Percentiles rank a stretch among this genome's conserved stretches.
Evolutionary conservation across 1,140 invertebrate species (phyloP).

Genomic region (Lysiphlebus fabarum): DNA sequence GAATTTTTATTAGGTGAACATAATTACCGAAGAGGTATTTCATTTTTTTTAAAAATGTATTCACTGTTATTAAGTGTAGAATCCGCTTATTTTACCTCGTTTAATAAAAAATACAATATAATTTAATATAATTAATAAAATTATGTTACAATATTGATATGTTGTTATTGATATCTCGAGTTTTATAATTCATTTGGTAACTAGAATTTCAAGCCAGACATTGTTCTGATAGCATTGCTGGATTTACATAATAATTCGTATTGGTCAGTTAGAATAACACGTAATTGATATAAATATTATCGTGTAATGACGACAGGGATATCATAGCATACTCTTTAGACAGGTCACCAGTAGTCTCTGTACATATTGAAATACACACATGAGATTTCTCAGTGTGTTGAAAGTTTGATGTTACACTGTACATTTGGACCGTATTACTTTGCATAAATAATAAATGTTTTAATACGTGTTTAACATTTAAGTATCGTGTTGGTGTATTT

Average conservation of each 20-base stretch:
- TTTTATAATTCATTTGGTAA: too few relatives aligned
- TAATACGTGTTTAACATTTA: constrained; percentile 28
- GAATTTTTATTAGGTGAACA: too few relatives aligned
- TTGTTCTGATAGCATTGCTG: background rate
- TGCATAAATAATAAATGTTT: constrained; percentile 32
- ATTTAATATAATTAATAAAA: too few relatives aligned
- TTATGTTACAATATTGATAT: too few relatives aligned
- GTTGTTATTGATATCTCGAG: too few relatives aligned
- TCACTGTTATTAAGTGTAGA: too few relatives aligned
- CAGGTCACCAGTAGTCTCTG: constrained; percentile 3
- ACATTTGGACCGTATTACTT: constrained; percentile 28
- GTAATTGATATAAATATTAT: constrained; percentile 34
- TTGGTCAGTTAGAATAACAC: constrained; percentile 24
- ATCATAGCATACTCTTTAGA: background rate
- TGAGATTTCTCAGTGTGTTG: background rate
- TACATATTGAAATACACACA: background rate
- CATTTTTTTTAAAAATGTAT: too few relatives aligned
- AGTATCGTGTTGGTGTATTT: constrained; percentile 9
- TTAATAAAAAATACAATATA: too few relatives aligned
- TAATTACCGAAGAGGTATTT: too few relatives aligned
- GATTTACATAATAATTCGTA: constrained; percentile 31
- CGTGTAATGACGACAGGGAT: constrained; percentile 4
- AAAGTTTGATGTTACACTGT: constrained; percentile 10
- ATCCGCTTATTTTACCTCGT: too few relatives aligned
- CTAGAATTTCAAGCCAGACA: background rate